These are phyloP conservation scores for Sus cebifrons DNA, from an alignment of 2,797 vertebrate genomes.

Conservation along the genomic window DNA sequence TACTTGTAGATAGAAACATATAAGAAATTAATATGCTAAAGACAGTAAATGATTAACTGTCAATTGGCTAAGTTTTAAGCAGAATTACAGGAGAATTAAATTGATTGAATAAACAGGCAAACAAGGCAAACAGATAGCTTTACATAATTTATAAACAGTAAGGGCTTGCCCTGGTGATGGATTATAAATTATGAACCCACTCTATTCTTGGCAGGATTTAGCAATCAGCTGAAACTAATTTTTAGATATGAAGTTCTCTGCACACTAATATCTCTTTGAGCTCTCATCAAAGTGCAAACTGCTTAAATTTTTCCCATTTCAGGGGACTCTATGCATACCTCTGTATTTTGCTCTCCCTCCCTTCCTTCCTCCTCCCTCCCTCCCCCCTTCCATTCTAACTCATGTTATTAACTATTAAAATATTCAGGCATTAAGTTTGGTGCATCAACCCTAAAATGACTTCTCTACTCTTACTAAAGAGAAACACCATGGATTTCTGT, in stretches of 20 bases:
- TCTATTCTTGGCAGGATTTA: slow-evolving; percentile 15
- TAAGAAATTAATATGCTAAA: background rate
- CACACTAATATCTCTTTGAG: background rate
- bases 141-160: slow-evolving; percentile 65
- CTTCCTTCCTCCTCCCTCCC: background rate
- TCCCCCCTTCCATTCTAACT: background rate
- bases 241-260: background rate
- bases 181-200: slow-evolving; percentile 62
- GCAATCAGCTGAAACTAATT: background rate
- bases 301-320: background rate
- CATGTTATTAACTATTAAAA: background rate
- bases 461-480: background rate
- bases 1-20: background rate
- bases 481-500: background rate
- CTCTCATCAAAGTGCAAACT: background rate
- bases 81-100: slow-evolving; percentile 15
- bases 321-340: background rate
- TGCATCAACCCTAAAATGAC: background rate
- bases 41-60: slow-evolving; percentile 39
- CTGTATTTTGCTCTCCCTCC: background rate
- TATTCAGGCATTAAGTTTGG: background rate
- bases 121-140: background rate
- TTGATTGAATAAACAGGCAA: slow-evolving; percentile 52
- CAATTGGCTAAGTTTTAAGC: slow-evolving; percentile 33
- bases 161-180: slow-evolving; percentile 38